Percentiles rank a stretch among this genome's conserved stretches.
Conservation (phyloP, 1,140 invertebrate species). For the Monomorium pharaonis region DNA sequence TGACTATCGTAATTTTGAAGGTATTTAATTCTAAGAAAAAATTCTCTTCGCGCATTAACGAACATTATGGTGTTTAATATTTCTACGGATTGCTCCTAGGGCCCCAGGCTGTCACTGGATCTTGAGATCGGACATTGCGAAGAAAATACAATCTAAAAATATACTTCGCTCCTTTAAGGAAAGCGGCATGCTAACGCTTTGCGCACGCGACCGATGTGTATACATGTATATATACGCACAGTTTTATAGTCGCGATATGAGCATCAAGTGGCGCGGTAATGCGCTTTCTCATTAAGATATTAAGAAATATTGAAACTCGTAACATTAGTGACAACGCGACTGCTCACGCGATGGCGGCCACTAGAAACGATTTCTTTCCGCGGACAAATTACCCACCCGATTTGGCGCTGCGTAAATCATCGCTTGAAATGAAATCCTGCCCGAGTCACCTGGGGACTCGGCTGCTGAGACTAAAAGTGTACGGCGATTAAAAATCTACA, state of each 20-base stretch:
- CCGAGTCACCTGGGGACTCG: neutral
- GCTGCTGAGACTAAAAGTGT: neutral
- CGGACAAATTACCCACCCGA: slow-evolving; percentile 27
- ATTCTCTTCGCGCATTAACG: no score
- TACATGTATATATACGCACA: slow-evolving; percentile 1
- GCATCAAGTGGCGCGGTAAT: slow-evolving; percentile 62
- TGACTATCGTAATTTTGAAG: no score
- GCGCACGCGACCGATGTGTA: slow-evolving; percentile 70
- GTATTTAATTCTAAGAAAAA: no score
- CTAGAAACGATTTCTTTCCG: slow-evolving; percentile 19
- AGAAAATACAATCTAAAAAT: neutral
- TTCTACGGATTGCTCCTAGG: neutral
- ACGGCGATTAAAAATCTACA: neutral
- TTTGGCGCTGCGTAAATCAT: slow-evolving; percentile 28
- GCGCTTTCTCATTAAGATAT: slow-evolving; percentile 72
- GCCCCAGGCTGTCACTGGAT: slow-evolving; percentile 9
- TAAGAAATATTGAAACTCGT: slow-evolving; percentile 73
- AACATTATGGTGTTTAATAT: no score
- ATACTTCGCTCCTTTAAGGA: slow-evolving; percentile 19
- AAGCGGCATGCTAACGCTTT: slow-evolving; percentile 61
- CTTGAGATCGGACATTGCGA: slow-evolving; percentile 51
- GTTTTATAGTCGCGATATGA: slow-evolving; percentile 51
- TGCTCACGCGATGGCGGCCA: slow-evolving; percentile 61
- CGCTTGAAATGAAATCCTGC: slow-evolving; percentile 15
- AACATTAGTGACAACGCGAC: slow-evolving; percentile 64